phyloP scores from a whole-genome alignment of 2,888 invertebrate species.

The Oligia fasciuncula region DNA sequence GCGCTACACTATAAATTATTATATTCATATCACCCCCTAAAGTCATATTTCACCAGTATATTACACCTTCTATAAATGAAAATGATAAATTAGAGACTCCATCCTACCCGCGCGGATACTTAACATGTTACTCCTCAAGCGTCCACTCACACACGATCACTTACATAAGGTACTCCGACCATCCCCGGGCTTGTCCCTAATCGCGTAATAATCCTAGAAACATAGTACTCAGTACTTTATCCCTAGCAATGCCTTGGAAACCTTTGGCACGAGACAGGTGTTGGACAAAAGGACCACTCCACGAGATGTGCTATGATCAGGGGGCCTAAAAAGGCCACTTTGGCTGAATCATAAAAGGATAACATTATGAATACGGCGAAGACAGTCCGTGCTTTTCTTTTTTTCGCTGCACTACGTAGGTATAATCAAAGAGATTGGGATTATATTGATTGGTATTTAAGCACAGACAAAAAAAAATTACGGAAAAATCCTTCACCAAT shows the following conservation, averaged over 20 bases:
- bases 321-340: too few species aligned
- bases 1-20: neutral
- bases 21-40: neutral
- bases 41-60: neutral
- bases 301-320: neutral
- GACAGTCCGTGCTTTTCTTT: too few species aligned
- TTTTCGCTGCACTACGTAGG: too few species aligned
- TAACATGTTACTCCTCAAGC: constrained; percentile 22
- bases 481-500: too few species aligned
- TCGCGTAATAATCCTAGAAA: constrained; percentile 64
- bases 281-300: constrained; percentile 35
- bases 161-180: constrained; percentile 44
- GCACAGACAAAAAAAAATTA: too few species aligned
- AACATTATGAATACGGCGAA: too few species aligned
- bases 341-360: too few species aligned
- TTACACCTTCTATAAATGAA: constrained; percentile 7
- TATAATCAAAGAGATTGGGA: too few species aligned
- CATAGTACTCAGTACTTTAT: constrained; percentile 56
- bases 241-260: constrained; percentile 36
- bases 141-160: constrained; percentile 37
- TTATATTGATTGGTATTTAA: too few species aligned
- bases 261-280: constrained; percentile 19
- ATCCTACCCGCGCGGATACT: neutral
- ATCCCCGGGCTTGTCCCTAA: constrained; percentile 58
- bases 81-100: constrained; percentile 11